phyloP scores from a whole-genome alignment of 2,888 invertebrate species.

The Lycaena phlaeas region DNA sequence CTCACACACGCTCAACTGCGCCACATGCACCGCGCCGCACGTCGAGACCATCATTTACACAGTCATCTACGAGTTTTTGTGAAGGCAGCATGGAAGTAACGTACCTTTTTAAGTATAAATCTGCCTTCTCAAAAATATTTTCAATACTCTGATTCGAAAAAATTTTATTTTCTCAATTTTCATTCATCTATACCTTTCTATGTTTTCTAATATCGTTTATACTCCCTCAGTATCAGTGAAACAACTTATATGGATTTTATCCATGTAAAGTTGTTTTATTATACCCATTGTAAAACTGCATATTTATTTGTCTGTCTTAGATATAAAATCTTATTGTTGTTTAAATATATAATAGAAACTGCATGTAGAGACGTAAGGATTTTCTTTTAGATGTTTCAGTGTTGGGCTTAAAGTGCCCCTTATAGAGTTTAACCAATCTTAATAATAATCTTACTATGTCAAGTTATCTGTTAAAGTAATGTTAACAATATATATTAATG shows the following conservation, averaged over 20 bases:
- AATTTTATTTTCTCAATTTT: not conserved
- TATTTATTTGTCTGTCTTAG: constrained; percentile 1
- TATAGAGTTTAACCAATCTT: not conserved
- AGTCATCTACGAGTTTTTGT: constrained; percentile 37
- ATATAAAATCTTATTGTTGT: not conserved
- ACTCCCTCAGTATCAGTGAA: no score
- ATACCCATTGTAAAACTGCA: no score
- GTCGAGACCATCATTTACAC: constrained; percentile 32
- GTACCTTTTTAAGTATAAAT: not conserved
- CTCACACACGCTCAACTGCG: constrained; percentile 32
- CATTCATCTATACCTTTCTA: no score
- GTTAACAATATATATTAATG: constrained; percentile 20
- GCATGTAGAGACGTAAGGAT: not conserved
- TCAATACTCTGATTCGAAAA: constrained; percentile 6
- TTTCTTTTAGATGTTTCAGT: constrained; percentile 1
- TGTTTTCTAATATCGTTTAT: no score
- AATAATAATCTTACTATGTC: constrained; percentile 13
- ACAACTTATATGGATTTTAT: no score
- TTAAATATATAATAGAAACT: not conserved
- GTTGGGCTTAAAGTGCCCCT: not conserved
- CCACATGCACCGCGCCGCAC: constrained; percentile 40
- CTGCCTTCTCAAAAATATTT: constrained; percentile 4
- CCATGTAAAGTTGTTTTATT: no score
- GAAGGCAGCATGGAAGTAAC: constrained; percentile 22
- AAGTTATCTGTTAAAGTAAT: constrained; percentile 20